Evolutionary conservation across 2,113 vertebrate genomes (phyloP).

Genomic region (Onychostruthus taczanowskii): DNA sequence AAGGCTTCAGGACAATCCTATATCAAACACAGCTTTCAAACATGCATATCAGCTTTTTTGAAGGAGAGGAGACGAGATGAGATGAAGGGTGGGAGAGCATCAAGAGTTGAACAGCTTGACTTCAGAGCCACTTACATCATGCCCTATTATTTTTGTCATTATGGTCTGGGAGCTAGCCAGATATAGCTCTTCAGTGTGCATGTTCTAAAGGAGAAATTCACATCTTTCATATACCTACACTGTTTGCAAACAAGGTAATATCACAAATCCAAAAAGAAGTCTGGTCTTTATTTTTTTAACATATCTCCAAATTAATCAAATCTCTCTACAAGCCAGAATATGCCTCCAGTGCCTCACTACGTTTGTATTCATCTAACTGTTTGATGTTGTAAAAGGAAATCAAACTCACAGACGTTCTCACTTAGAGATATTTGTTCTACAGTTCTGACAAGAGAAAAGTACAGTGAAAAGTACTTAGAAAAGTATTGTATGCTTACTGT

Average conservation of each 20-base stretch:
- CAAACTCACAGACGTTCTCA: constrained; percentile 2
- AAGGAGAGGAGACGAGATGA: background rate
- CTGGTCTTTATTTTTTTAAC: background rate
- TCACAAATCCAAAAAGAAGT: background rate
- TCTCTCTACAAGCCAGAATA: background rate
- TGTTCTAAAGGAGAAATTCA: background rate
- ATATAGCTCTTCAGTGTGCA: background rate
- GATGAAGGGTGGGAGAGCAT: background rate
- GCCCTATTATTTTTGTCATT: background rate
- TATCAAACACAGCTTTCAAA: background rate
- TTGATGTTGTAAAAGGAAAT: constrained; percentile 14
- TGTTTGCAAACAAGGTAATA: background rate
- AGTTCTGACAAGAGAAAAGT: constrained; percentile 38
- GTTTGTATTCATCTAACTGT: background rate
- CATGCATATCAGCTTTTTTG: background rate
- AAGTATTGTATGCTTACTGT: constrained; percentile 12
- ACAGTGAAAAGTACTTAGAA: constrained; percentile 8
- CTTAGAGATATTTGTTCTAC: constrained; percentile 9
- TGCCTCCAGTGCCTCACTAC: background rate
- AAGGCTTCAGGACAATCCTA: background rate
- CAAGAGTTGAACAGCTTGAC: background rate
- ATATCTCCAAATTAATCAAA: background rate
- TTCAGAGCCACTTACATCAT: background rate
- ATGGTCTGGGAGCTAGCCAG: background rate
- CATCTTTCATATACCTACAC: background rate